Evolutionary conservation across 2,888 invertebrate genomes (phyloP).

Genomic region (Dexiosoma caninum): DNA sequence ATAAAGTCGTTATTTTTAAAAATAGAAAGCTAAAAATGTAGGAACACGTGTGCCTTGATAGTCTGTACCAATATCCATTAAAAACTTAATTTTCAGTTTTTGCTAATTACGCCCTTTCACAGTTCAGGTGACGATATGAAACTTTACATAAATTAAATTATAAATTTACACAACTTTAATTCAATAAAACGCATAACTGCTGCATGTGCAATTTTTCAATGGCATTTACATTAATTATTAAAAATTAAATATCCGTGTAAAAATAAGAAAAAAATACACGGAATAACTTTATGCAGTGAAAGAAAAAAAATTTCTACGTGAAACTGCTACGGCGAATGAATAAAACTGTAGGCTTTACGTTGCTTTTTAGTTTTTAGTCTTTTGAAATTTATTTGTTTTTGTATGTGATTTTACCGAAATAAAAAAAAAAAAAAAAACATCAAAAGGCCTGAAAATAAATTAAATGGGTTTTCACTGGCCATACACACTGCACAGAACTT

Average conservation of each 20-base stretch:
- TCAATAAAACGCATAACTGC: background rate
- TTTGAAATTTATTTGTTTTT: background rate
- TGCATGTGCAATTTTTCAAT: conserved; percentile 14
- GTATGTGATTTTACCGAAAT: no score
- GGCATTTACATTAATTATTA: conserved; percentile 21
- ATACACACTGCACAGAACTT: background rate
- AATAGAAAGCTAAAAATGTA: no score
- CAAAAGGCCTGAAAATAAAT: background rate
- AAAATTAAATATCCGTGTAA: conserved; percentile 25
- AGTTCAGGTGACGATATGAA: no score
- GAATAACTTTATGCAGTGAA: background rate
- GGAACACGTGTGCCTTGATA: no score
- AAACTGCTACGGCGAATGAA: background rate
- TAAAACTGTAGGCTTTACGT: conserved; percentile 1
- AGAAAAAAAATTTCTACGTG: background rate
- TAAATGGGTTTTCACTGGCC: background rate
- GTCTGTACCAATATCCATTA: no score
- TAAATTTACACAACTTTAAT: no score
- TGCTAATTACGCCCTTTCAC: no score
- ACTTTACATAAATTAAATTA: no score
- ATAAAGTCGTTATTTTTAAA: no score
- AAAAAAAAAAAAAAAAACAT: background rate
- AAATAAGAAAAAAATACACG: background rate
- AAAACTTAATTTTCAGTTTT: no score
- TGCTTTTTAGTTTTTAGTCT: conserved; percentile 11